Base-by-base conservation (phyloP, 2,113 vertebrate genomes). In the Aix galericulata region DNA sequence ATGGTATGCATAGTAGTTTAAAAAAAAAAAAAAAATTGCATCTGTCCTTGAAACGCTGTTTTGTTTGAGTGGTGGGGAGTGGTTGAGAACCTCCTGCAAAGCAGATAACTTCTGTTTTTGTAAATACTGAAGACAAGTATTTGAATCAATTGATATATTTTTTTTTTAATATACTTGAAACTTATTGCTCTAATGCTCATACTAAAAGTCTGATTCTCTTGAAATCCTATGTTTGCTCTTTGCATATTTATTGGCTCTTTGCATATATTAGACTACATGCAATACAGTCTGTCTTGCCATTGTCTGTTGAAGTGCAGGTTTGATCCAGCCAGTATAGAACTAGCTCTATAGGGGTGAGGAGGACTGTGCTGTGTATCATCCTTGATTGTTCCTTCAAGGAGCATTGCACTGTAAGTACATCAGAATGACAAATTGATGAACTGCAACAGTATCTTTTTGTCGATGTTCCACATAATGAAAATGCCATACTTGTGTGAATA, bases 381-480 rank as follows among this genome's bases (percentile, higher is more conserved):
- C 98, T 98, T 98, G 98, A 99, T 98, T 98, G 99, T 99, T 98
- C 98, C 98, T 99, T 98, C 98, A 98, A 98, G 98, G 98, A 98
- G 98, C 98, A 98, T 98, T 99, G 98, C 98, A 98, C 98, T 99
- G 99, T 99, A 99, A 99, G 99, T 99, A 99, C 99, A 98, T 98
- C 97, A 98, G 97, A 98, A 98, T 98, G 98, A 98, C 98, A 98
- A 98, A 98, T 98, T 95, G 98, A 98, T 98, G 97, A 98, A 98
- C 98, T 98, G 98, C 97, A 98, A 98, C 98, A 98, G 98, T 98
- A 97, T 98, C 97, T 98, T 97, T 98, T 98, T 98, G 98, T 98
- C 97, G 95, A 96, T 98, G 97, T 98, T 98, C 98, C 97, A 98
- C 98, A 98, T 98, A 98, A 98, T 98, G 97, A 91, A 97, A 98